phyloP scores from a whole-genome alignment of 2,113 vertebrate species.

The Crotophaga sulcirostris region DNA sequence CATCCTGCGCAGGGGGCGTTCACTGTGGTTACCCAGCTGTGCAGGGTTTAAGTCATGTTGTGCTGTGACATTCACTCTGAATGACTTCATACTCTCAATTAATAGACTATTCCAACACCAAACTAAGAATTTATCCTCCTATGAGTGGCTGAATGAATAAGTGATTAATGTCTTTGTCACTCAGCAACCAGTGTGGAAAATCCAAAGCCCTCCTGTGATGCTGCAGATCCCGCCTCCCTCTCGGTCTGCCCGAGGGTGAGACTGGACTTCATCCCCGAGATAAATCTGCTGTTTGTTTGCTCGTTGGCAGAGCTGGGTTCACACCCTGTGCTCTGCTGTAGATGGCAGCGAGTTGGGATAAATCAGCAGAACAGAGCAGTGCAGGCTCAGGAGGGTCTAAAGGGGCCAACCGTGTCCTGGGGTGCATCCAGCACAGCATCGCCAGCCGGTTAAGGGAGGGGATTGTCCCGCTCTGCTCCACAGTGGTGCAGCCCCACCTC shows the following conservation, averaged over 20 bases:
- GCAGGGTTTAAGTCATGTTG: not conserved
- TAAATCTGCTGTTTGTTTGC: not conserved
- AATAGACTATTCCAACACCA: not conserved
- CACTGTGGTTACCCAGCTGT: not conserved
- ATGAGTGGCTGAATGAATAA: not conserved
- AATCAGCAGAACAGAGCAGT: fast-evolving
- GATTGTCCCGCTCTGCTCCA: no score
- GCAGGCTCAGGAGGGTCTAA: fast-evolving
- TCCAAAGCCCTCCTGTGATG: not conserved
- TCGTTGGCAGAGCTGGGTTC: not conserved
- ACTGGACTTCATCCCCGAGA: not conserved
- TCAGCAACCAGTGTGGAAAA: not conserved
- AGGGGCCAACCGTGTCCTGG: not conserved
- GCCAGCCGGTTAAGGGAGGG: no score
- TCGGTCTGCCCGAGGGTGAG: not conserved
- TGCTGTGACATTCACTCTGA: not conserved
- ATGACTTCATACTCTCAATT: not conserved
- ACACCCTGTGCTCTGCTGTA: not conserved
- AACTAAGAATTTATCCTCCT: not conserved
- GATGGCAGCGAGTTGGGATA: fast-evolving
- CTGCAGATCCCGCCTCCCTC: not conserved
- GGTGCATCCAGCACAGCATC: no score
- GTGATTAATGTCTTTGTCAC: not conserved
- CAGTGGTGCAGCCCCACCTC: no score
- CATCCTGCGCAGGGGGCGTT: fast-evolving